These are phyloP conservation scores for Cryptus armator DNA, from an alignment of 2,888 invertebrate species.

Conservation along the genomic window DNA sequence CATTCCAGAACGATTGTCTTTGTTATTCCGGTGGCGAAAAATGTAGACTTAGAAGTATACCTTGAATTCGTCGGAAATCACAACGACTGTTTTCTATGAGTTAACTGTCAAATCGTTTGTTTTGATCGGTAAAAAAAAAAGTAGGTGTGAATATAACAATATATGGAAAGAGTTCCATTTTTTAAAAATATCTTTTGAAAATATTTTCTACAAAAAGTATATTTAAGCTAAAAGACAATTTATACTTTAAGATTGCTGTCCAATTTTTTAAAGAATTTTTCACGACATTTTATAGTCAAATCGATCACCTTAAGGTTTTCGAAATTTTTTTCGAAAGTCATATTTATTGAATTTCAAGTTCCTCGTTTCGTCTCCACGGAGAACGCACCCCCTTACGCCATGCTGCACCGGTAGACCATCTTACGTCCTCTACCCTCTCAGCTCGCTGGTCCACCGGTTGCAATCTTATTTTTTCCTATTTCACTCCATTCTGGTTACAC, in stretches of 20 bases:
- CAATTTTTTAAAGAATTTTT: too few relatives aligned
- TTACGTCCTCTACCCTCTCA: background rate
- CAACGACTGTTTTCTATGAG: background rate
- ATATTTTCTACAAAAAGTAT: too few relatives aligned
- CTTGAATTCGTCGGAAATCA: background rate
- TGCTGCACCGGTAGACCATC: too few relatives aligned
- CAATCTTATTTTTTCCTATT: conserved; percentile 65
- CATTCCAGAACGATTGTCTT: background rate
- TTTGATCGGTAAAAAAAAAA: too few relatives aligned
- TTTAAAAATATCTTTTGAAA: too few relatives aligned
- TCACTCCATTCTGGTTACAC: conserved; percentile 35
- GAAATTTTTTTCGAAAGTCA: background rate
- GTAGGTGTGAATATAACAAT: too few relatives aligned
- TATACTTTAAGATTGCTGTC: too few relatives aligned
- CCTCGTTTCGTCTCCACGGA: conserved; percentile 28
- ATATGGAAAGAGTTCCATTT: too few relatives aligned
- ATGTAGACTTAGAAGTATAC: background rate
- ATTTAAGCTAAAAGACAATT: too few relatives aligned
- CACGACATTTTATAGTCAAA: too few relatives aligned
- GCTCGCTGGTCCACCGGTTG: conserved; percentile 35
- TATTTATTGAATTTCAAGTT: conserved; percentile 16
- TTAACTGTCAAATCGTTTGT: too few relatives aligned
- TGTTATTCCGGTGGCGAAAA: background rate
- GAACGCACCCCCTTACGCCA: conserved; percentile 35
- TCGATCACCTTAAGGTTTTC: too few relatives aligned